These are phyloP conservation scores for Gallirallus australis DNA, from an alignment of 2,797 vertebrate genomes.

Conservation along the genomic window DNA sequence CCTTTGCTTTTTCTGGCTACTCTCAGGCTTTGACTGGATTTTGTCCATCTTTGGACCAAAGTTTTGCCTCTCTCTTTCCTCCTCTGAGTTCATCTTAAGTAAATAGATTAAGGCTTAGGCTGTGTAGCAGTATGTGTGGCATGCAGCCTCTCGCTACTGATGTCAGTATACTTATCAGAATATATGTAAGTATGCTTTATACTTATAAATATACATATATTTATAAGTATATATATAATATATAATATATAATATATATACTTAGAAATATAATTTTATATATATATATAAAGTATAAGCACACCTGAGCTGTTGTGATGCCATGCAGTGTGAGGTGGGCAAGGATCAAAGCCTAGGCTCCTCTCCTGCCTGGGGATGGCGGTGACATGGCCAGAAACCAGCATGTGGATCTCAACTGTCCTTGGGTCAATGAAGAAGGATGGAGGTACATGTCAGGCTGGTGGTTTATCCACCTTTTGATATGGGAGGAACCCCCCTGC, in stretches of 20 bases:
- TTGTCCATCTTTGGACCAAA: neutral
- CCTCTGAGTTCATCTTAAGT: neutral
- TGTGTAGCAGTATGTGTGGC: neutral
- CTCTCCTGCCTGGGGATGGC: neutral
- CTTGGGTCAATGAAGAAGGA: neutral
- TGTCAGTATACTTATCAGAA: neutral
- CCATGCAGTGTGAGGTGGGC: fast-evolving
- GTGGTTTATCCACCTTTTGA: neutral
- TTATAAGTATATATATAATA: too few relatives aligned
- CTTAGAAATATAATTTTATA: too few relatives aligned
- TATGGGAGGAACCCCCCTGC: neutral
- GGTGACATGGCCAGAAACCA: neutral
- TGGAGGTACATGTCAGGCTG: fast-evolving
- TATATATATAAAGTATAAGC: neutral
- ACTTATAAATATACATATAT: too few relatives aligned
- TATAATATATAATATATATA: too few relatives aligned
- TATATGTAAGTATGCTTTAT: neutral
- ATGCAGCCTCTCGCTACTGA: fast-evolving
- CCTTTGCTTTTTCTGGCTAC: neutral
- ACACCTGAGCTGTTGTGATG: neutral
- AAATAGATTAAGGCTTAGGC: neutral
- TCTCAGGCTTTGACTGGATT: neutral
- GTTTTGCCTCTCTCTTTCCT: neutral
- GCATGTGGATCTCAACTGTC: neutral
- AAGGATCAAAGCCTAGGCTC: neutral